These are phyloP conservation scores for Goniozus legneri DNA, from an alignment of 1,140 invertebrate genomes.

Conservation along the genomic window DNA sequence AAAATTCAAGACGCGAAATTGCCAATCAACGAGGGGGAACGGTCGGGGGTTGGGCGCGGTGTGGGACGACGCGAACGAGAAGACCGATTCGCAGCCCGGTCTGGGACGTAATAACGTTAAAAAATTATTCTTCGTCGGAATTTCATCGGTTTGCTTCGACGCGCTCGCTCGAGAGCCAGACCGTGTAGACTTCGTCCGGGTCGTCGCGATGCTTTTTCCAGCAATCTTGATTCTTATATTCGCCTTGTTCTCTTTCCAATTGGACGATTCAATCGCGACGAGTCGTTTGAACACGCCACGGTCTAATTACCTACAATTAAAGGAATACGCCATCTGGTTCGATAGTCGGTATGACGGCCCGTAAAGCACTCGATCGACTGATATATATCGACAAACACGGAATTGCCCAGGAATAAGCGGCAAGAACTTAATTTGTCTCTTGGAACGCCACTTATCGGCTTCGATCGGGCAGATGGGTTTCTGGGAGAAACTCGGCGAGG, in stretches of 20 bases:
- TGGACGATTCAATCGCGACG: no score
- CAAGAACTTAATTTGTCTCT: constrained; percentile 51
- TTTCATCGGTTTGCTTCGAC: constrained; percentile 49
- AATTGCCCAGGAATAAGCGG: constrained; percentile 17
- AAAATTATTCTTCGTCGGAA: constrained; percentile 51
- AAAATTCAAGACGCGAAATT: constrained; percentile 57
- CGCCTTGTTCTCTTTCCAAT: constrained; percentile 13
- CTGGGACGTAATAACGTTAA: constrained; percentile 51
- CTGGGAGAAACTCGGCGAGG: constrained; percentile 1
- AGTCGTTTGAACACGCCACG: no score
- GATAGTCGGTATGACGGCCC: neutral
- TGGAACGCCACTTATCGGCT: constrained; percentile 42
- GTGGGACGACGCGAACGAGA: constrained; percentile 3
- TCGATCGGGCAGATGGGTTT: constrained; percentile 35
- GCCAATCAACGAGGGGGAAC: constrained; percentile 42
- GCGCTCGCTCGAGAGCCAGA: constrained; percentile 32
- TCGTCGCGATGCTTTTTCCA: neutral
- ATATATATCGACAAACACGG: neutral
- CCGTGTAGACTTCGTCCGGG: no score
- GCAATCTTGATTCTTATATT: constrained; percentile 11
- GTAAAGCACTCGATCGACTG: neutral
- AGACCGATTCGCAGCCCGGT: constrained; percentile 18
- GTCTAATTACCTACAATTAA: neutral
- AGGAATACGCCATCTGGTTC: neutral
- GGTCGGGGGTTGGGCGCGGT: constrained; percentile 13